Conservation (phyloP, 2,797 vertebrate species). For the Girardinus metallicus region DNA sequence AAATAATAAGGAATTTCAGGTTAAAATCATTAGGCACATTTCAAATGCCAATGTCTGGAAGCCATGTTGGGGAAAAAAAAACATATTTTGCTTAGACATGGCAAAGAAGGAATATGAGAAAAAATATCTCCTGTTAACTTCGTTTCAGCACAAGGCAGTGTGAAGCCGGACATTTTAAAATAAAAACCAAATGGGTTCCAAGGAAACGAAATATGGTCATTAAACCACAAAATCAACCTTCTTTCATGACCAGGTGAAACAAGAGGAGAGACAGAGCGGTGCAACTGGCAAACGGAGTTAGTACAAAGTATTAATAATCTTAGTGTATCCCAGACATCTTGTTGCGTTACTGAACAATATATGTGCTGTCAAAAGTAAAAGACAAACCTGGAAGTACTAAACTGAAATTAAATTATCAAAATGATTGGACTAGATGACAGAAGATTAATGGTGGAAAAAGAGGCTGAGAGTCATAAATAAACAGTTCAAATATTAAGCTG, state of each 20-base stretch:
- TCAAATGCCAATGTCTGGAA: neutral
- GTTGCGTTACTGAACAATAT: neutral
- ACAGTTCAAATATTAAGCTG: neutral
- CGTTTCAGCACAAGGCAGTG: neutral
- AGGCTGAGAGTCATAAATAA: neutral
- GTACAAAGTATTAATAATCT: neutral
- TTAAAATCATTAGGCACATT: neutral
- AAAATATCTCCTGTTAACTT: neutral
- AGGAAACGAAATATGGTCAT: neutral
- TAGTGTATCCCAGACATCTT: neutral
- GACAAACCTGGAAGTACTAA: neutral
- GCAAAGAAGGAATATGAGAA: neutral
- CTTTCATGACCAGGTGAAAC: neutral
- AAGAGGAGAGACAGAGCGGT: neutral
- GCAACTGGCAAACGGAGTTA: neutral
- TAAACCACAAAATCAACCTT: neutral
- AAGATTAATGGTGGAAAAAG: neutral
- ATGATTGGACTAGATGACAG: neutral
- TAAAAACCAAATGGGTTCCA: neutral
- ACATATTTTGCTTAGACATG: neutral
- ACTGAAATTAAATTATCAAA: neutral
- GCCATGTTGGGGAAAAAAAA: neutral
- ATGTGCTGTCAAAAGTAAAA: constrained; percentile 1
- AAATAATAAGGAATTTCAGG: neutral
- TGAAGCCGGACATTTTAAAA: neutral